phyloP scores from a whole-genome alignment of 2,888 invertebrate genomes.

The Zygaena filipendulae region DNA sequence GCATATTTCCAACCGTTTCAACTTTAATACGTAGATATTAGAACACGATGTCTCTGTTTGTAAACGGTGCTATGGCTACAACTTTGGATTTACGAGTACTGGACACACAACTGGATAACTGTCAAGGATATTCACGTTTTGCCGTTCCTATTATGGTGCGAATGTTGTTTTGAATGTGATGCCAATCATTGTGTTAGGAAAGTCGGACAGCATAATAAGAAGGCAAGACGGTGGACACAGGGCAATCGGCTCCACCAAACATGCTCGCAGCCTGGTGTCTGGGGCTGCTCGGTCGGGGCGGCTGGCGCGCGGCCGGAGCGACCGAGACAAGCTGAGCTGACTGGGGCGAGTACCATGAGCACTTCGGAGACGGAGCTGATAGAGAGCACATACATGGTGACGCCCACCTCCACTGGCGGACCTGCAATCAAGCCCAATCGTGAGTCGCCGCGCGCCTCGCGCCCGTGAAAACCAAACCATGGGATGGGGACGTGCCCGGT shows the following conservation, averaged over 20 bases:
- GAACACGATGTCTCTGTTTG: no score
- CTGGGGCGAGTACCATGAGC: conserved; percentile 93
- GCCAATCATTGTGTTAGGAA: conserved; percentile 16
- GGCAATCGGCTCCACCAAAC: conserved; percentile 58
- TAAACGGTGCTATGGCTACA: conserved; percentile 18
- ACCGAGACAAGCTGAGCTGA: conserved; percentile 75
- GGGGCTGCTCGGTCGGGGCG: conserved; percentile 64
- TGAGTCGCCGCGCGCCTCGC: conserved; percentile 39
- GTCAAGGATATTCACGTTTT: conserved; percentile 44
- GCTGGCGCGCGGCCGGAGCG: conserved; percentile 23
- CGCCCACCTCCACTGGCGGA: conserved; percentile 97
- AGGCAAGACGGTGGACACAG: conserved; percentile 60
- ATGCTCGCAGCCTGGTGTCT: conserved; percentile 68
- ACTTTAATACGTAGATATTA: no score
- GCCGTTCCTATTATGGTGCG: conserved; percentile 59
- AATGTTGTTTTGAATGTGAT: conserved; percentile 15
- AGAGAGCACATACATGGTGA: conserved; percentile 98
- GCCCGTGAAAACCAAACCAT: conserved; percentile 58
- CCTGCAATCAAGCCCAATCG: conserved; percentile 78
- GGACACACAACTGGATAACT: conserved; percentile 53
- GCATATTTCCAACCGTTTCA: no score
- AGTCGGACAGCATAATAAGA: conserved; percentile 52
- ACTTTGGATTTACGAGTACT: conserved; percentile 67
- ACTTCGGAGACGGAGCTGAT: conserved; percentile 99
- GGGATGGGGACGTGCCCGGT: conserved; percentile 48